Evolutionary conservation across 92 coral and sea anemone genomes (phyloP).

Genomic region (Phenganax marumi): DNA sequence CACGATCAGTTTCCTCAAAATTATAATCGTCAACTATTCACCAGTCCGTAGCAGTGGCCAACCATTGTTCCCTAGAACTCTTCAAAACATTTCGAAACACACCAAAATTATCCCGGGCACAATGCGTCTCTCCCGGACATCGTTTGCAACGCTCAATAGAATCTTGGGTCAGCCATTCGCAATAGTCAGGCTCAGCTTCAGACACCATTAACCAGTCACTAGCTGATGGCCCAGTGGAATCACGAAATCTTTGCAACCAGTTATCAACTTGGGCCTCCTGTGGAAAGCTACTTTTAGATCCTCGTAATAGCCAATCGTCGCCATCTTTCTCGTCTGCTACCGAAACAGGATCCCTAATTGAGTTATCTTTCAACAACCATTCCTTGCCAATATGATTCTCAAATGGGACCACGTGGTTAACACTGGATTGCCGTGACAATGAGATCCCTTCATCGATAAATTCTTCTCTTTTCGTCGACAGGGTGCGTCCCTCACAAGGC

Average conservation of each 20-base stretch:
- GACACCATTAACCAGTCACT: conserved; percentile 26
- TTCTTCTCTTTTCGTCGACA: not conserved
- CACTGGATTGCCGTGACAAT: not conserved
- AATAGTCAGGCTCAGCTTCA: conserved; percentile 18
- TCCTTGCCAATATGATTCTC: not conserved
- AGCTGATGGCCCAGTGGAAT: not conserved
- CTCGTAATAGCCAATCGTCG: conserved; percentile 5
- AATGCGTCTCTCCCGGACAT: conserved; percentile 66
- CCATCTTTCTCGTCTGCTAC: not conserved
- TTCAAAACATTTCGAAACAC: conserved; percentile 66
- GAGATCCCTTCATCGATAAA: not conserved
- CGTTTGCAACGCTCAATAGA: conserved; percentile 68
- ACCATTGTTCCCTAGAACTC: conserved; percentile 63
- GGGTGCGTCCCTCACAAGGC: not conserved
- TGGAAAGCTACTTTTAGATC: not conserved
- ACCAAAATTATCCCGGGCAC: conserved; percentile 71
- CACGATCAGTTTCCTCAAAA: too few species aligned
- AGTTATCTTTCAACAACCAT: not conserved
- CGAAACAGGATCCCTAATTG: not conserved
- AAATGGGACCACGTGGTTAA: not conserved
- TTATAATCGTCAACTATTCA: not conserved
- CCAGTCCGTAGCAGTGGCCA: conserved; percentile 55
- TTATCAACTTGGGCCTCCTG: not conserved
- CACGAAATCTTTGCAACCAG: conserved; percentile 30
- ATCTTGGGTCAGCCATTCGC: conserved; percentile 42